Base-by-base conservation (phyloP, 2,888 invertebrate species). In the Eilema depressum region DNA sequence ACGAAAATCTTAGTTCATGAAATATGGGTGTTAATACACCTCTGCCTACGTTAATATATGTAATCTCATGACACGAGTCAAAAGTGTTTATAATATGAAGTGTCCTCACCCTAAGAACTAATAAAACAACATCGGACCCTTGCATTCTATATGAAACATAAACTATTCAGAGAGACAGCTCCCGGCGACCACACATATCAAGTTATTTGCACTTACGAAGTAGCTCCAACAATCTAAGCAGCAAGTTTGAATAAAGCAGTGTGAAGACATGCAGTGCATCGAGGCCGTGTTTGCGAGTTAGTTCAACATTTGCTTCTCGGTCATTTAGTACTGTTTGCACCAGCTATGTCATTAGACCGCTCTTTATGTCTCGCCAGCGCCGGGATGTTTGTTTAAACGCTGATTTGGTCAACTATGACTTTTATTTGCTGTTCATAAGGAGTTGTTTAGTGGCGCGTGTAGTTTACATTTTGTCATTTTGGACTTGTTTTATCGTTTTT, bases 241-340 rank as follows among this genome's bases (percentile, higher is more conserved):
- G 64, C 23, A 70, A 77, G 75, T 81, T 76, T 81, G 76, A 81
- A 81, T 76, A 83, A 83, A 79, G 73, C 81, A 74, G 71, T 73
- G 76, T 83, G 74, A 78, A 79, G 78, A 83, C 70, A 66, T 73
- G 64, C 66, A 77, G 66, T 81, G 74, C 74, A 79, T 83, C 76
- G 78, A 76, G 70, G 67, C 56, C 62, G 74, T 78, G 83, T 79
- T 75, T 81, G 75, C 70, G 47, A 67, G 64, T 62, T 75, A 59
- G 63, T 77, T 81, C 81, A 81, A 82, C 76, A 76, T 83, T 83
- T 79, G 61, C 78, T 70, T 74, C 74, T 37, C 74, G 71, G 68
- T 75, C 77, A 81, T 83, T 83, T 81, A 77, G 77, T 75, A 64
- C 53, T 81, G 74, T 82, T 76, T 79, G 71, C 66, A 67, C 71